These are phyloP conservation scores for Spilarctia lutea DNA, from an alignment of 2,888 invertebrate species.

Conservation along the genomic window DNA sequence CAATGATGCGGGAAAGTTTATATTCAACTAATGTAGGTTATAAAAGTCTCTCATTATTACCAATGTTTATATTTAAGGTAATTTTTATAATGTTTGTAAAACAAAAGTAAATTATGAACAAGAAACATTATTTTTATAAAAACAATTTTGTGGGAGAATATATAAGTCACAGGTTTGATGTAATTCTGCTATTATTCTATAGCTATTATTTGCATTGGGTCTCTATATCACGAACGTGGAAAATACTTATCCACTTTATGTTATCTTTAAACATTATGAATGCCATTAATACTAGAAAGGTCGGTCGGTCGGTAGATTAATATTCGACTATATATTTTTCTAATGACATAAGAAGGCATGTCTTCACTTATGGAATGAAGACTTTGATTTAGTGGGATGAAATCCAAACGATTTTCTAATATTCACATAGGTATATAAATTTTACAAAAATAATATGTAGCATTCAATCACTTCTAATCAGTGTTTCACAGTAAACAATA, in stretches of 20 bases:
- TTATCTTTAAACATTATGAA: not conserved
- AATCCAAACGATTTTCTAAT: not conserved
- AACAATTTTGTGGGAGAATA: not conserved
- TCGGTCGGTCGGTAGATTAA: not conserved
- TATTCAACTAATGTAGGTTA: not conserved
- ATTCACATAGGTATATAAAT: no score
- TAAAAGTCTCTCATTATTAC: not conserved
- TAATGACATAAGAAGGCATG: no score
- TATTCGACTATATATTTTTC: no score
- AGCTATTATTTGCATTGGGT: not conserved
- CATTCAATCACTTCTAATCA: conserved; percentile 11
- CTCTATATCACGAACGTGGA: not conserved
- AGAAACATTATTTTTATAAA: not conserved
- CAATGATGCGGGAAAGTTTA: not conserved
- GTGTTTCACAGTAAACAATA: conserved; percentile 4
- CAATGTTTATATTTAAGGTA: not conserved
- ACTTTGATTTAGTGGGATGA: not conserved
- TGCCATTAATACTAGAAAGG: not conserved
- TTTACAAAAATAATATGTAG: not conserved
- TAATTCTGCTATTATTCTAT: not conserved
- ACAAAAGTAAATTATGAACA: not conserved
- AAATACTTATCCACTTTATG: not conserved
- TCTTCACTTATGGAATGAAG: not conserved
- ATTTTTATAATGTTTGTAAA: not conserved
- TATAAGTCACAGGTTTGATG: not conserved